Evolutionary conservation across 2,888 invertebrate genomes (phyloP).

Genomic region (Athalia circularis): DNA sequence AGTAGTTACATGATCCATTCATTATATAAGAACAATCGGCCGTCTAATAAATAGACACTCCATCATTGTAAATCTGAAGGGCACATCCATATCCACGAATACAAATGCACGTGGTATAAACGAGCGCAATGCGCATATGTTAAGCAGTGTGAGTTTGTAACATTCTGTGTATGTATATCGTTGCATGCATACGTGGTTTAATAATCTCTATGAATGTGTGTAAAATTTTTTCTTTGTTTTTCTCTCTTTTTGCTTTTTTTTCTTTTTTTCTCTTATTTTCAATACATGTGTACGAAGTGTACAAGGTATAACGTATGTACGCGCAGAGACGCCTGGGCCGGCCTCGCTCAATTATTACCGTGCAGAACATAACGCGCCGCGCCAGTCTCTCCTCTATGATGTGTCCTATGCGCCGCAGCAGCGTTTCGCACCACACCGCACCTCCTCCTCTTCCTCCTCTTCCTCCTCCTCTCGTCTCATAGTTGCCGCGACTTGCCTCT

Average conservation of each 20-base stretch:
- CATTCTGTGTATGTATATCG: neutral
- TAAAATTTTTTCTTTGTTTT: too few relatives aligned
- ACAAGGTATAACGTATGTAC: neutral
- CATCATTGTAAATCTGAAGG: constrained; percentile 59
- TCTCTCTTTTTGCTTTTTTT: too few relatives aligned
- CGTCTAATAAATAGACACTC: constrained; percentile 72
- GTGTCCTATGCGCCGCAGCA: constrained; percentile 49
- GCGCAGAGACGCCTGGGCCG: constrained; percentile 36
- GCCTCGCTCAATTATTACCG: constrained; percentile 45
- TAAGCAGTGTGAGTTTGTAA: neutral
- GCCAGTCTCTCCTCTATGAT: constrained; percentile 20
- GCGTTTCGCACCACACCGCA: constrained; percentile 13
- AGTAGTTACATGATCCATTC: constrained; percentile 73
- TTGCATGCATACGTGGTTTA: too few relatives aligned
- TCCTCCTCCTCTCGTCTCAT: constrained; percentile 22
- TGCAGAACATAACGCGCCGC: constrained; percentile 24
- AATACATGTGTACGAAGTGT: too few relatives aligned
- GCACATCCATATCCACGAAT: constrained; percentile 44
- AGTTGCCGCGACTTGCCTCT: constrained; percentile 38
- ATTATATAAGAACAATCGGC: constrained; percentile 74
- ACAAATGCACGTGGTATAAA: neutral
- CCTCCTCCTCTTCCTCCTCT: constrained; percentile 20
- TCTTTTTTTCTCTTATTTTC: constrained; percentile 14
- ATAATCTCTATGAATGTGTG: too few relatives aligned
- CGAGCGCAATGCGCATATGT: constrained; percentile 35